Evolutionary conservation across 1,140 invertebrate species (phyloP), one percentile per base, ranked within the genome.

Genomic region (Drosophila trapezifrons): DNA sequence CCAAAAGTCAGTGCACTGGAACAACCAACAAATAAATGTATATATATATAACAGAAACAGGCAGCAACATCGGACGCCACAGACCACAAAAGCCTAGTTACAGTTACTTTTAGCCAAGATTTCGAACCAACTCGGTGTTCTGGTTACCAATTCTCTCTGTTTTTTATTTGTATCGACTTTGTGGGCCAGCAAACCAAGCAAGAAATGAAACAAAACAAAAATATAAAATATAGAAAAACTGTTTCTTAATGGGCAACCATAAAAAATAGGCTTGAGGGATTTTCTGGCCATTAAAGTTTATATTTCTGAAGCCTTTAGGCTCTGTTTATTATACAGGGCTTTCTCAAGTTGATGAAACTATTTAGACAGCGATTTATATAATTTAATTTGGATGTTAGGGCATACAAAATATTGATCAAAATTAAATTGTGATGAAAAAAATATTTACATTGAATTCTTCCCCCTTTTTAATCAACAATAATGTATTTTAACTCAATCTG

Each of bases 1-100:
- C 65, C 63, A 76, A 72, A 78, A 83, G 65, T 82, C 82, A 86
- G 78, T 81, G 78, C 82, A 79, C 70, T 87, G 83, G 82, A 86
- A 86, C 75, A 75, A 54, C 46, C 42, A 63, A 46, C 47, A 54
- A 59, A 54, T 52, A 52, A 37, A 52, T 52, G 51, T 20, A 52
- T 35, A 35, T 52, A 35, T 52, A 35, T 32, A 12, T 35, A 52
- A 52, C 49, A 74, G 32, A 42, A 66, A 59, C 37, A 78, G 43
- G 43, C 43, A 42, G 46, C 54, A 43, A 35, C 38, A 45, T 51
- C 45, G 45, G 47, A 58, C 29, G 29, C 51, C 51, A 37, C 51
- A 18, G 32, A 65, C 58, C 71, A 66, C 55, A 76, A 56, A 54
- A 37, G 46, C 60, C 43, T 52, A 64, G 64, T 60, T 71, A 46